A percentile compares a stretch with the other conserved stretches of the same genome.
Evolutionary conservation across 2,888 invertebrate species (phyloP).

Genomic region (Brachylomia viminalis): DNA sequence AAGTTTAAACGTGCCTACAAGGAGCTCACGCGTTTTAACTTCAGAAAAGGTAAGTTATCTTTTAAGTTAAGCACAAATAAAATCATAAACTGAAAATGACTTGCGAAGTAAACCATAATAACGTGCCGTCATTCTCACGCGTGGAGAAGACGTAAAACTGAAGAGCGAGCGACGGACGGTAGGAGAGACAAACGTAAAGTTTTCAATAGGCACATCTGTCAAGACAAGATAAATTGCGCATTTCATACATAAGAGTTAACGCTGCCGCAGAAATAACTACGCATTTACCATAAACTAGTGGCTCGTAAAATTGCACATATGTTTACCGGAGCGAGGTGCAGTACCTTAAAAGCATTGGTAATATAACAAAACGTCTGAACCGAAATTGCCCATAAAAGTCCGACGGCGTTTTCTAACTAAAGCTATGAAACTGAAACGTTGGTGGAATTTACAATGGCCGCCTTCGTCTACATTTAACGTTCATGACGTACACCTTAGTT

Average conservation of each 20-base stretch:
- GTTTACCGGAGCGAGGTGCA: conserved; percentile 89
- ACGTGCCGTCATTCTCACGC: conserved; percentile 34
- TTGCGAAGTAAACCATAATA: conserved; percentile 57
- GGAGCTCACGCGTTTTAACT: not conserved
- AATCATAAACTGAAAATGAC: conserved; percentile 57
- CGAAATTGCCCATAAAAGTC: conserved; percentile 91
- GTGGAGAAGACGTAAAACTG: conserved; percentile 54
- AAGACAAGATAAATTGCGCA: conserved; percentile 69
- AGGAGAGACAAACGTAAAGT: conserved; percentile 58
- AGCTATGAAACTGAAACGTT: conserved; percentile 90
- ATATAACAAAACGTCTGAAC: conserved; percentile 91
- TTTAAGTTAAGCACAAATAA: conserved; percentile 45
- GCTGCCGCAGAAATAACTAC: conserved; percentile 81
- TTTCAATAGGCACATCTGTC: conserved; percentile 76
- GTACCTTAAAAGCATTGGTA: conserved; percentile 91
- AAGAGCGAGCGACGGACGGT: conserved; percentile 27
- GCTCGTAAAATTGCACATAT: conserved; percentile 88
- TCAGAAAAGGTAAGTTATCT: conserved; percentile 8
- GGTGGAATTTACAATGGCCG: conserved; percentile 89
- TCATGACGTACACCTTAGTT: conserved; percentile 87
- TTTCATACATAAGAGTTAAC: conserved; percentile 75
- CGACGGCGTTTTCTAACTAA: conserved; percentile 90
- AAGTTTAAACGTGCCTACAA: conserved; percentile 1
- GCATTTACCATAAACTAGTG: conserved; percentile 88
- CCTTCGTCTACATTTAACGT: conserved; percentile 88